Conservation (phyloP, 1,140 invertebrate species). For the Trichomalopsis sarcophagae region DNA sequence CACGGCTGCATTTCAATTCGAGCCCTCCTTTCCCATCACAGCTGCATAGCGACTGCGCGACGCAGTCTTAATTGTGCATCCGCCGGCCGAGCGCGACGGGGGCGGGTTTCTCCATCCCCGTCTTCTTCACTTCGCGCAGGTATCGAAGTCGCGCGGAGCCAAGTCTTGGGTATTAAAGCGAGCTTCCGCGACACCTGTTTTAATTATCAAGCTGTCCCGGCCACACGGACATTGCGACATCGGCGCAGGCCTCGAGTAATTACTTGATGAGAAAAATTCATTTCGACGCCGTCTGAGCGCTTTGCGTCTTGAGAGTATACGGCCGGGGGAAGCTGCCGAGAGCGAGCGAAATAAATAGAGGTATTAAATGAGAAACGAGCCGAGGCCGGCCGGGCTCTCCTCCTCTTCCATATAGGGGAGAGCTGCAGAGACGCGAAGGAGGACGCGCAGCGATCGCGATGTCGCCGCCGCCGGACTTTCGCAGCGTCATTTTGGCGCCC, state of each 20-base stretch:
- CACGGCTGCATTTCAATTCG: too few relatives aligned
- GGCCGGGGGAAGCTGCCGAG: not conserved
- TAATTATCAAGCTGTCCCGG: conserved; percentile 61
- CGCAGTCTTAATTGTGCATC: conserved; percentile 16
- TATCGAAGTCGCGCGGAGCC: conserved; percentile 30
- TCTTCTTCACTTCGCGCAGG: not conserved
- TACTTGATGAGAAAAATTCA: conserved; percentile 52
- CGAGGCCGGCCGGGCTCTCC: not conserved
- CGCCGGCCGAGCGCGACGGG: not conserved
- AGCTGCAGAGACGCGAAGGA: not conserved
- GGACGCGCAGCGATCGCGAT: not conserved
- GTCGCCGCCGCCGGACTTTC: not conserved
- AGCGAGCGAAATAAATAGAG: conserved; percentile 27
- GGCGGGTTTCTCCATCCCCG: not conserved
- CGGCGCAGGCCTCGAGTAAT: conserved; percentile 16
- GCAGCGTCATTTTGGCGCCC: conserved; percentile 11
- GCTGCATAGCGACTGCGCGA: too few relatives aligned
- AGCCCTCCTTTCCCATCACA: too few relatives aligned
- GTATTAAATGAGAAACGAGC: conserved; percentile 38
- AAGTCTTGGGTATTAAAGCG: conserved; percentile 34
- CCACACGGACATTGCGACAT: not conserved
- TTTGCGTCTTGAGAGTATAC: not conserved
- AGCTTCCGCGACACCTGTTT: conserved; percentile 57
- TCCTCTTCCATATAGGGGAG: not conserved
- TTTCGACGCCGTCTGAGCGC: conserved; percentile 16